Evolutionary conservation across 2,888 invertebrate genomes (phyloP).

Genomic region (Drosophila ezoana): DNA sequence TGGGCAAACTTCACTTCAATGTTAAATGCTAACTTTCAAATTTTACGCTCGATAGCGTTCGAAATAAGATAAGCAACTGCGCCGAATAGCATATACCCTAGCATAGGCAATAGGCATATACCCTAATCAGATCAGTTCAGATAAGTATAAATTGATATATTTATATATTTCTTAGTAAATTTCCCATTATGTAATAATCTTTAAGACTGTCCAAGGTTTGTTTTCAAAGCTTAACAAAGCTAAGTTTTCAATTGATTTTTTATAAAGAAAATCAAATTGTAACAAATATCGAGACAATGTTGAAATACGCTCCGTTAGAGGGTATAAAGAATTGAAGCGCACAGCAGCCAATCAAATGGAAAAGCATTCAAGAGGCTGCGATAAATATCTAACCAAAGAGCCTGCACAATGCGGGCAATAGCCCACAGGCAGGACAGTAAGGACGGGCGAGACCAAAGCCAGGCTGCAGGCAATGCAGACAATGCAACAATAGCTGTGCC

Average conservation of each 20-base stretch:
- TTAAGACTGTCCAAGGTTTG: no score
- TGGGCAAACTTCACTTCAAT: slow-evolving; percentile 17
- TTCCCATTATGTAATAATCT: no score
- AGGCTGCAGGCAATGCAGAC: slow-evolving; percentile 35
- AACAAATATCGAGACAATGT: no score
- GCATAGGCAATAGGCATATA: background rate
- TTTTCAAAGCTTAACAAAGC: no score
- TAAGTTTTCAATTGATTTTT: no score
- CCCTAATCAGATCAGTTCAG: background rate
- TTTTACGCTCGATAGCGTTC: slow-evolving; percentile 17
- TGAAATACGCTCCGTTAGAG: background rate
- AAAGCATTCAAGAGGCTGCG: slow-evolving; percentile 54
- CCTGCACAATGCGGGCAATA: slow-evolving; percentile 55
- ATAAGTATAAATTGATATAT: no score
- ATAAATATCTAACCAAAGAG: slow-evolving; percentile 52
- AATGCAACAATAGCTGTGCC: slow-evolving; percentile 22
- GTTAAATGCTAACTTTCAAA: slow-evolving; percentile 25
- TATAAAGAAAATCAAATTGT: no score
- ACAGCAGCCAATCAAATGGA: slow-evolving; percentile 61
- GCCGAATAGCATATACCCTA: background rate
- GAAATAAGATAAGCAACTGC: slow-evolving; percentile 3
- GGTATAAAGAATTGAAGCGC: slow-evolving; percentile 4
- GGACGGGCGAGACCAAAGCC: background rate
- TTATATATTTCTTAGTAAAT: no score
- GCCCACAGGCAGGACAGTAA: background rate